Evolutionary conservation across 2,113 vertebrate species (phyloP).

Genomic region (Anthoscopus minutus): DNA sequence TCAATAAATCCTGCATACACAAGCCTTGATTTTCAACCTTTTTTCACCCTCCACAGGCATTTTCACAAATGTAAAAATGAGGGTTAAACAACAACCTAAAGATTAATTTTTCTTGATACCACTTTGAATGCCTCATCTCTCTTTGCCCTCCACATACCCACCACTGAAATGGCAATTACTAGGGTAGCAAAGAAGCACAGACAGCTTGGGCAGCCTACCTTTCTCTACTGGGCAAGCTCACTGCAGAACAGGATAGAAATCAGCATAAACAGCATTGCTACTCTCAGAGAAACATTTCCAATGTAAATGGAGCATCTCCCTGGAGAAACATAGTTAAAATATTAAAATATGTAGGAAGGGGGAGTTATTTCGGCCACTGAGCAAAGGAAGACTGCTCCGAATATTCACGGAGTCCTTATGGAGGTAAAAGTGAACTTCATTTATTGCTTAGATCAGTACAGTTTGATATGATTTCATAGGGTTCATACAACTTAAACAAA

Average conservation of each 20-base stretch:
- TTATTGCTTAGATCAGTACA: too few species aligned
- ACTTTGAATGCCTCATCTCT: not conserved
- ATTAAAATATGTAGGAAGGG: conserved; percentile 17
- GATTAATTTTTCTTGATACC: not conserved
- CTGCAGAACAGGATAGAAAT: not conserved
- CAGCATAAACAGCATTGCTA: not conserved
- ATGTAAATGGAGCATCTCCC: conserved; percentile 19
- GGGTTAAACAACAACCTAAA: not conserved
- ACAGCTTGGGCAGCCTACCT: not conserved
- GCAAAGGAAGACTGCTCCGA: too few species aligned
- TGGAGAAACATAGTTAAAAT: not conserved
- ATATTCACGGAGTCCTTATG: too few species aligned
- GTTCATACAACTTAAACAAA: too few species aligned
- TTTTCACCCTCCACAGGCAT: not conserved
- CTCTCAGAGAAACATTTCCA: not conserved
- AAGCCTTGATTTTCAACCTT: not conserved
- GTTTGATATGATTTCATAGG: too few species aligned
- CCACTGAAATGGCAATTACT: not conserved
- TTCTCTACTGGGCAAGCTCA: not conserved
- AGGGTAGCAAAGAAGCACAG: not conserved
- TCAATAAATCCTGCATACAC: fast-evolving
- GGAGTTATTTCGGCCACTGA: not conserved
- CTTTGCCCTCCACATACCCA: not conserved
- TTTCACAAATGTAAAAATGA: not conserved
- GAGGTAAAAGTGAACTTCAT: too few species aligned